Conservation (phyloP, 2,888 invertebrate species). For the Drosophila paracracens region DNA sequence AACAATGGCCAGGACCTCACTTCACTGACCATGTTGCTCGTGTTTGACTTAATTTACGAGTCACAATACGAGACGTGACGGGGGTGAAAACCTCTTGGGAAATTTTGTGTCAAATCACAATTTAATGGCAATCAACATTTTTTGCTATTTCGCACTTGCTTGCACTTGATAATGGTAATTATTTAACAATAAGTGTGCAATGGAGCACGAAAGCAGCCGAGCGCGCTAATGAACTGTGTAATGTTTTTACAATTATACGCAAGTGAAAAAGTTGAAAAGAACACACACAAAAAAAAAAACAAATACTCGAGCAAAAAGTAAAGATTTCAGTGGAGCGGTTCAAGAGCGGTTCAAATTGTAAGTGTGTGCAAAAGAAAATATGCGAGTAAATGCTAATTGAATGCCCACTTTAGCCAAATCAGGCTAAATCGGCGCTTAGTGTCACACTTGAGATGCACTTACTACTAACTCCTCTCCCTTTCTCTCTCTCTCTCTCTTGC, state of each 20-base stretch:
- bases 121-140: slow-evolving; percentile 67
- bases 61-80: slow-evolving; percentile 15
- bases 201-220: slow-evolving; percentile 60
- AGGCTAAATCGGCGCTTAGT: slow-evolving; percentile 62
- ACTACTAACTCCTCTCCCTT: slow-evolving; percentile 14
- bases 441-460: slow-evolving; percentile 67
- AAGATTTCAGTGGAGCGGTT: not conserved
- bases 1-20: slow-evolving; percentile 20
- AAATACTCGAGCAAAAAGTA: not conserved
- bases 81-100: not conserved
- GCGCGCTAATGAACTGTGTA: slow-evolving; percentile 71
- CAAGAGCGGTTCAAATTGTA: slow-evolving; percentile 14
- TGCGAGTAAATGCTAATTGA: slow-evolving; percentile 66
- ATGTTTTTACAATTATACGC: slow-evolving; percentile 59
- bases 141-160: slow-evolving; percentile 67
- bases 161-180: slow-evolving; percentile 77
- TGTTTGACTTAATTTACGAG: slow-evolving; percentile 59
- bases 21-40: slow-evolving; percentile 52
- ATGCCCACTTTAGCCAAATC: slow-evolving; percentile 70
- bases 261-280: slow-evolving; percentile 5
- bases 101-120: slow-evolving; percentile 62
- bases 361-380: slow-evolving; percentile 12
- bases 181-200: slow-evolving; percentile 69
- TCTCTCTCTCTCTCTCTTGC: slow-evolving; percentile 11
- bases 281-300: slow-evolving; percentile 3